phyloP scores from a whole-genome alignment of 2,113 vertebrate genomes.

The Corythoichthys haematopterus region DNA sequence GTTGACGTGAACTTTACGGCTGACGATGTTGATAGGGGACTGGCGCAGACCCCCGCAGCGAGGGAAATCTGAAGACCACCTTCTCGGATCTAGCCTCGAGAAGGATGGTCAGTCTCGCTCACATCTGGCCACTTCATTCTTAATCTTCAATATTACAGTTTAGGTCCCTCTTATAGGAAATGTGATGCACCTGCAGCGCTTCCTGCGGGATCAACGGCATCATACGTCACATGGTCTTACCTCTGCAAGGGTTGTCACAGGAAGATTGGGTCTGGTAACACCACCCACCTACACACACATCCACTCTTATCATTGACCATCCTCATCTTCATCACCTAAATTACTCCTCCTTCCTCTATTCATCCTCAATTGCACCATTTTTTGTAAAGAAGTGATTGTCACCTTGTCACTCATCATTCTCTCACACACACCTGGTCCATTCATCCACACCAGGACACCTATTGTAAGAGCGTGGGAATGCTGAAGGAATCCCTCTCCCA shows the following conservation, averaged over 20 bases:
- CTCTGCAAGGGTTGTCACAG: conserved; percentile 60
- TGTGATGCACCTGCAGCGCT: too few species aligned
- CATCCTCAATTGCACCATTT: neutral
- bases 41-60: conserved; percentile 68
- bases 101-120: neutral
- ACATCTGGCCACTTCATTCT: neutral
- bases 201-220: too few species aligned
- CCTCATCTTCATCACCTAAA: neutral
- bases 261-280: conserved; percentile 71
- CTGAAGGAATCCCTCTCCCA: neutral
- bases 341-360: neutral
- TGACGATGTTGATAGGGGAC: conserved; percentile 85
- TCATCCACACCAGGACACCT: too few species aligned
- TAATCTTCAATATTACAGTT: too few species aligned
- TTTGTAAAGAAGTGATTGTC: neutral
- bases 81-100: conserved; percentile 63
- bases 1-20: conserved; percentile 50
- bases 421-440: neutral
- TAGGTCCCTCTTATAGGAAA: too few species aligned
- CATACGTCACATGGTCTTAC: conserved; percentile 39
- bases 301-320: conserved; percentile 3
- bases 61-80: conserved; percentile 51
- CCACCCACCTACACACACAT: conserved; percentile 64
- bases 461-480: neutral
- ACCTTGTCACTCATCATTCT: neutral